These are phyloP conservation scores for Chunga burmeisteri DNA, from an alignment of 2,113 vertebrate species.

Conservation along the genomic window DNA sequence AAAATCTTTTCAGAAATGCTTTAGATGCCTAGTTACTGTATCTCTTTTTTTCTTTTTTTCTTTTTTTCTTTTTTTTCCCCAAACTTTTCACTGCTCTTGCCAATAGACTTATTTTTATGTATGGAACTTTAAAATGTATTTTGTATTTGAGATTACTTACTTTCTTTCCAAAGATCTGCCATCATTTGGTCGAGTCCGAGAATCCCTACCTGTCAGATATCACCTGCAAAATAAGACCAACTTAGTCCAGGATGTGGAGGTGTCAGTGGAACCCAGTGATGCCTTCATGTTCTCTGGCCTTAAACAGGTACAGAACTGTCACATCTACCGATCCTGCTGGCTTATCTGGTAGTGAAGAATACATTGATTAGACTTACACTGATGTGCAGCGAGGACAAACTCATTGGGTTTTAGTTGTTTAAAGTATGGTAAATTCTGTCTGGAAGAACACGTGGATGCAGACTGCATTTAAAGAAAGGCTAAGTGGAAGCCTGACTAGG, in stretches of 20 bases:
- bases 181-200: constrained; percentile 90
- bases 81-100: not conserved
- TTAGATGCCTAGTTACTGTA: not conserved
- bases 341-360: not conserved
- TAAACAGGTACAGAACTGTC: constrained; percentile 85
- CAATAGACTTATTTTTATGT: not conserved
- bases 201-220: constrained; percentile 91
- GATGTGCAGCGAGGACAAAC: not conserved
- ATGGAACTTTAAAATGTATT: not conserved
- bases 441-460: not conserved
- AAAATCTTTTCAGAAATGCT: not conserved
- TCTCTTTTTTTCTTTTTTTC: not conserved
- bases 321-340: not conserved
- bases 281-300: constrained; percentile 99
- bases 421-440: not conserved
- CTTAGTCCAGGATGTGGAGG: constrained; percentile 93
- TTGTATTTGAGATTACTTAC: not conserved
- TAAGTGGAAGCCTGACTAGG: not conserved
- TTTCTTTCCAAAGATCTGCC: constrained; percentile 84
- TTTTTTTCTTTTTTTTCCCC: not conserved
- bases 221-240: constrained; percentile 90
- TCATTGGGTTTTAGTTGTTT: not conserved
- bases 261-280: constrained; percentile 94
- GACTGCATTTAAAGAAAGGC: not conserved
- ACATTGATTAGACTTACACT: rapidly evolving